Percentiles rank a stretch among this genome's conserved stretches.
phyloP scores from a whole-genome alignment of 2,888 invertebrate genomes.

The Ischnus inquisitorius region DNA sequence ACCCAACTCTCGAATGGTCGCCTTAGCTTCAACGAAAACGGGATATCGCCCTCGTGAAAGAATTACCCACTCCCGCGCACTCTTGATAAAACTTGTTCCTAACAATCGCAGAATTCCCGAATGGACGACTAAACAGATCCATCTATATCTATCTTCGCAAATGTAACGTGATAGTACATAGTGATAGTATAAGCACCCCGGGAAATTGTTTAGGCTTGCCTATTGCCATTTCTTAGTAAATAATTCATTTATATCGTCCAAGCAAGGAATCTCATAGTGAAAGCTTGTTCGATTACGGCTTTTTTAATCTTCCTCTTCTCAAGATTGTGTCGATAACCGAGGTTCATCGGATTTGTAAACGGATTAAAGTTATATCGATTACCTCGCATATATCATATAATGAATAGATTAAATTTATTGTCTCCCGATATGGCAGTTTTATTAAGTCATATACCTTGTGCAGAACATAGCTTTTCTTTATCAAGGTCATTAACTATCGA shows the following conservation, averaged over 20 bases:
- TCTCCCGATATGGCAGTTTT: background rate
- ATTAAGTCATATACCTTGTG: background rate
- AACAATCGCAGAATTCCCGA: background rate
- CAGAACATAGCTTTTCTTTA: background rate
- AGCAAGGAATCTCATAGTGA: background rate
- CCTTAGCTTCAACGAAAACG: slow-evolving; percentile 18
- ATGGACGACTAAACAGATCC: slow-evolving; percentile 6
- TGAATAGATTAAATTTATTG: background rate
- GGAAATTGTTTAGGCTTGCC: background rate
- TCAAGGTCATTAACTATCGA: background rate
- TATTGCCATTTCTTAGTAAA: background rate
- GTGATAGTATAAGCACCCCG: background rate
- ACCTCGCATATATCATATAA: background rate
- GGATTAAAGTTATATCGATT: background rate
- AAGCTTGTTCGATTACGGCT: background rate
- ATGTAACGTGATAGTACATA: background rate
- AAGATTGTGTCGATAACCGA: background rate
- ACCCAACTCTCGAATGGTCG: background rate
- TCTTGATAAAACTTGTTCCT: background rate
- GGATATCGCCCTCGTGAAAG: slow-evolving; percentile 23
- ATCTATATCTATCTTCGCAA: background rate
- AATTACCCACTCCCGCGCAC: slow-evolving; percentile 16
- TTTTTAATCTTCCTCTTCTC: background rate
- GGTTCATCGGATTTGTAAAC: background rate
- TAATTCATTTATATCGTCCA: slow-evolving; percentile 24